Conservation (phyloP, 2,113 vertebrate genomes). For the Passer domesticus region DNA sequence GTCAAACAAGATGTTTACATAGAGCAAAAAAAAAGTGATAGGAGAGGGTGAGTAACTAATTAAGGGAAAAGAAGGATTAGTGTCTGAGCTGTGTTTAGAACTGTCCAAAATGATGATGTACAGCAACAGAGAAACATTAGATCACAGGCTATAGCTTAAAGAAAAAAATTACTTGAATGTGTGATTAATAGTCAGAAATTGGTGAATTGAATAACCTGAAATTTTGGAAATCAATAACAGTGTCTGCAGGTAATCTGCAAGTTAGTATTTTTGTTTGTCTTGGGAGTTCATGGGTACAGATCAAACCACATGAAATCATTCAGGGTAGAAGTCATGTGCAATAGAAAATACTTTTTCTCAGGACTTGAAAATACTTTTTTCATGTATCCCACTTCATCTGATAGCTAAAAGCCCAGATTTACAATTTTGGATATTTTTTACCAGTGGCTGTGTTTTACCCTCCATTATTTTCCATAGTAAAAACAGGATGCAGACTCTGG, state of each 20-base stretch:
- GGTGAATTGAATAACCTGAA: background rate
- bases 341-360: background rate
- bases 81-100: background rate
- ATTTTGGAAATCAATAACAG: background rate
- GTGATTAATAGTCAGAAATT: background rate
- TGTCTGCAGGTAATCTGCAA: background rate
- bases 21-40: background rate
- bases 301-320: background rate
- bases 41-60: background rate
- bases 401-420: background rate
- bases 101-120: background rate
- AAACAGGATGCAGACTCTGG: background rate
- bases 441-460: background rate
- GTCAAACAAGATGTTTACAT: background rate
- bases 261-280: background rate
- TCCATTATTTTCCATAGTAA: background rate
- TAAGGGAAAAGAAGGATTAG: background rate
- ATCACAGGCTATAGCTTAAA: background rate
- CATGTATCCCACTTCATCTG: background rate
- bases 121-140: background rate
- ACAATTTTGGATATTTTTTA: background rate
- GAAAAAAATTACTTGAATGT: background rate
- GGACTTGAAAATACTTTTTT: background rate
- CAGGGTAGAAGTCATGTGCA: background rate
- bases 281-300: background rate